These are phyloP conservation scores for Blastobasis adustella DNA, from an alignment of 2,888 invertebrate genomes.

Conservation along the genomic window DNA sequence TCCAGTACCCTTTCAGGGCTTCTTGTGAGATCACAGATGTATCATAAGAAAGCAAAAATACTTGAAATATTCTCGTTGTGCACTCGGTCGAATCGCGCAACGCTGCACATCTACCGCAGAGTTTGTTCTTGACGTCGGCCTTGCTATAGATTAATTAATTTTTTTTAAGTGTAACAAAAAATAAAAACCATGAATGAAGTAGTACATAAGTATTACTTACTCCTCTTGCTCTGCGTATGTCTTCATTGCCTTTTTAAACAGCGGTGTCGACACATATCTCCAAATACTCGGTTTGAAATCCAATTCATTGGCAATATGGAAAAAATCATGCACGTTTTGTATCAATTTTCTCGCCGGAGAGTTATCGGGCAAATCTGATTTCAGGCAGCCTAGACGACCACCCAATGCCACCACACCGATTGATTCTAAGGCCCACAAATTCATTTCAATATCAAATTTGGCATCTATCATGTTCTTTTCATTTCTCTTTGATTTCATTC, in stretches of 20 bases:
- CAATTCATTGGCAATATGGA: slow-evolving; percentile 27
- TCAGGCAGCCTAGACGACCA: slow-evolving; percentile 46
- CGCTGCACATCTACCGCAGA: no score
- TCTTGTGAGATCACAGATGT: no score
- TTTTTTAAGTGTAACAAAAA: background rate
- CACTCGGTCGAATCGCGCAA: no score
- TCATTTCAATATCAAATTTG: slow-evolving; percentile 71
- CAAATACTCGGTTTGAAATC: slow-evolving; percentile 48
- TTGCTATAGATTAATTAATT: background rate
- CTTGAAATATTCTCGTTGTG: background rate
- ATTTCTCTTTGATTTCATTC: slow-evolving; percentile 68
- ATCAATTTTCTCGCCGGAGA: slow-evolving; percentile 46
- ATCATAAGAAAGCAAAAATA: no score
- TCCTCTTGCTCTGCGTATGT: slow-evolving; percentile 41
- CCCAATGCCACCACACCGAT: slow-evolving; percentile 54
- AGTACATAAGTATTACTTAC: slow-evolving; percentile 23
- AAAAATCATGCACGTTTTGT: slow-evolving; percentile 39
- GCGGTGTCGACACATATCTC: slow-evolving; percentile 37
- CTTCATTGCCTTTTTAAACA: slow-evolving; percentile 42
- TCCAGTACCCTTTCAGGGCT: no score
- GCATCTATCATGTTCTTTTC: slow-evolving; percentile 68
- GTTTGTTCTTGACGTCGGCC: background rate
- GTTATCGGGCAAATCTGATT: slow-evolving; percentile 39
- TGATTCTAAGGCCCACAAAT: slow-evolving; percentile 79
- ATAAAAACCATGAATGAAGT: background rate